Evolutionary conservation across 2,113 vertebrate species (phyloP).

Genomic region (Euleptes europaea): DNA sequence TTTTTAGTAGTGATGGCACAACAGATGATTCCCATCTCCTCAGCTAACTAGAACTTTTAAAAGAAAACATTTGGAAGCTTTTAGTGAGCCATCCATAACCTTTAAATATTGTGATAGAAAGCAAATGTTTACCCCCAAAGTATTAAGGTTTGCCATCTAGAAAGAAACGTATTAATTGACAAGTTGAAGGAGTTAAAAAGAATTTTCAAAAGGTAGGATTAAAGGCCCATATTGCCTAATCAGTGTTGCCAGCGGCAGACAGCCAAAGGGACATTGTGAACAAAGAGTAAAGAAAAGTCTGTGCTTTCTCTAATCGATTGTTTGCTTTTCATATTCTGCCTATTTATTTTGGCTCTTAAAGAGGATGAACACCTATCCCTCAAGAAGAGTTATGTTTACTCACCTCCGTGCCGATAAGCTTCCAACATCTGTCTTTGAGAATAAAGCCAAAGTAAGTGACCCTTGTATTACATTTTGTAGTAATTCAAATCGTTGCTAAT

Average conservation of each 20-base stretch:
- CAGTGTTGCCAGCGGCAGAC: not conserved
- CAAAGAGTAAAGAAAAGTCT: not conserved
- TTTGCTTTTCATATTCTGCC: not conserved
- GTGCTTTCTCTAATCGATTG: not conserved
- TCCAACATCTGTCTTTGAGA: constrained; percentile 50
- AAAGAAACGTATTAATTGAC: not conserved
- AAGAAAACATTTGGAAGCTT: too few relatives aligned
- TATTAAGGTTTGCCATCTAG: too few relatives aligned
- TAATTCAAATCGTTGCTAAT: not conserved
- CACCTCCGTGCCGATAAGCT: constrained; percentile 49
- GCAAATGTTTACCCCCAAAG: too few relatives aligned
- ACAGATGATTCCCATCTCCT: too few relatives aligned
- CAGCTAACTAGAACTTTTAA: too few relatives aligned
- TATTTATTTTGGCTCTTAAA: constrained; percentile 1
- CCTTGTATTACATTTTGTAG: not conserved
- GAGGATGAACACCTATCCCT: constrained; percentile 46
- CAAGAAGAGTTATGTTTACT: constrained; percentile 40
- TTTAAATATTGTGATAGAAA: too few relatives aligned
- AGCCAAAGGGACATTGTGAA: not conserved
- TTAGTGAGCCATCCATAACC: too few relatives aligned
- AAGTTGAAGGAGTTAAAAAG: not conserved
- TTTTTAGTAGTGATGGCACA: too few relatives aligned
- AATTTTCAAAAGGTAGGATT: not conserved
- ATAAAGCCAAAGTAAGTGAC: constrained; percentile 56
- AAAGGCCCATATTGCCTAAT: not conserved